These are phyloP conservation scores for Amphipyra berbera DNA, from an alignment of 2,888 invertebrate species.

Conservation along the genomic window DNA sequence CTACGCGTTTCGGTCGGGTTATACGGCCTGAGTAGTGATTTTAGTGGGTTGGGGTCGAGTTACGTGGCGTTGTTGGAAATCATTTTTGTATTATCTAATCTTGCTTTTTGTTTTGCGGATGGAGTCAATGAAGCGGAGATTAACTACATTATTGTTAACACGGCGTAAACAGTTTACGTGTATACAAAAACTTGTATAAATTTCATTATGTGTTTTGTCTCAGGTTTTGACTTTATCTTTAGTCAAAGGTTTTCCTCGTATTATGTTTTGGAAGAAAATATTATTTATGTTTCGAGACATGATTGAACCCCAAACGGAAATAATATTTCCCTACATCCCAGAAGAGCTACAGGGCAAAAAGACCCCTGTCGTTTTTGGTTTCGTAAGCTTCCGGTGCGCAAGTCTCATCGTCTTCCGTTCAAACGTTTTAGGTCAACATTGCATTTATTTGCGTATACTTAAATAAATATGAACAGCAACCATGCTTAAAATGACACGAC, in stretches of 20 bases:
- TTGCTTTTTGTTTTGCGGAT: constrained; percentile 15
- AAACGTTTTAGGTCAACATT: too few species aligned
- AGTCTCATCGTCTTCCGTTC: constrained; percentile 5
- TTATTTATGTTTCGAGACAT: constrained; percentile 7
- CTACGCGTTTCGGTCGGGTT: constrained; percentile 57
- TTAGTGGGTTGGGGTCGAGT: constrained; percentile 38
- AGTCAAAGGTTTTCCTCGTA: too few species aligned
- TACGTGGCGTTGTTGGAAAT: constrained; percentile 32
- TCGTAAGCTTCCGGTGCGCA: constrained; percentile 10
- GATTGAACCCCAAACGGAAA: constrained; percentile 28
- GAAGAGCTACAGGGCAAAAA: constrained; percentile 10
- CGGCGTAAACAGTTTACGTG: background rate
- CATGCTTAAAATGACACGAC: too few species aligned
- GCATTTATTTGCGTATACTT: too few species aligned
- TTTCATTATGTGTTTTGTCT: too few species aligned
- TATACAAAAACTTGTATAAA: too few species aligned
- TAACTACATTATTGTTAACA: constrained; percentile 9
- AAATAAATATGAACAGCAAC: too few species aligned
- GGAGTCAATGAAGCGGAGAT: constrained; percentile 9
- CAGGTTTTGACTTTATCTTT: constrained; percentile 2
- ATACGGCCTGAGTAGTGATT: constrained; percentile 47
- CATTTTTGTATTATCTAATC: constrained; percentile 42
- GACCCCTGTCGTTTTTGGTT: constrained; percentile 13
- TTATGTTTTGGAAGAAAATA: constrained; percentile 4
- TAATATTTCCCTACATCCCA: constrained; percentile 18